Evolutionary conservation across 2,888 invertebrate species (phyloP), one percentile per base, ranked within the genome.

Genomic region (Calameuta idolon): DNA sequence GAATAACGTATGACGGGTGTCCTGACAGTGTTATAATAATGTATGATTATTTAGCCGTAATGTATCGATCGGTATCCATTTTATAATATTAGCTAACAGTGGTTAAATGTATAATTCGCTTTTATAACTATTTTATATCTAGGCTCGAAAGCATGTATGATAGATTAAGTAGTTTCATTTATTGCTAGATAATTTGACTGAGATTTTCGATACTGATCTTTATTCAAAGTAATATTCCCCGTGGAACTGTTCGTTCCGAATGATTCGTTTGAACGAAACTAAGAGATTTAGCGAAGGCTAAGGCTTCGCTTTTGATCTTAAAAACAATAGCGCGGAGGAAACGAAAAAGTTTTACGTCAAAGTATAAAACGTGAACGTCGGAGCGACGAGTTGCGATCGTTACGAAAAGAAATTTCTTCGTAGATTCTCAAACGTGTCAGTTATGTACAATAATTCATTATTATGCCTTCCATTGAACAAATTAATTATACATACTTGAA

Each of bases 171-270:
- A 85, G 82, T 81, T 85, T 82, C 75, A 83, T 82, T 88, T 88
- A 88, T 88, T 88, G 88, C 88, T 88, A 88, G 82, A 83, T 88
- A 88, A 88, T 88, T 88, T 87, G 87, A 88, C 88, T 87, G 88
- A 85, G 84, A 85, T 85, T 83, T 80, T 81, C n/a, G 40, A 69
- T 69, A 81, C 81, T 84, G 78, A 73, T 68, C 81, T 79, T 80
- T 80, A 74, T 79, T 80, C 11, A 75, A 68, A 77, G n/a, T 33
- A 35, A 74, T 82, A n/a, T 80, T 77, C 55, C 69, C 68, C 23
- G 12, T 33, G 69, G n/a, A 31, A 12, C 55, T 40, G 11, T 69
- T 12, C 34, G 5, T 40, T 40, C 40, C 15, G 4, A 40, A 15
- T 69, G 34, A 71, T 69, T 69, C 11, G 69, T 23, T 74, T 15